phyloP scores from a whole-genome alignment of 2,888 invertebrate genomes.

The Margaritifera margaritifera region DNA sequence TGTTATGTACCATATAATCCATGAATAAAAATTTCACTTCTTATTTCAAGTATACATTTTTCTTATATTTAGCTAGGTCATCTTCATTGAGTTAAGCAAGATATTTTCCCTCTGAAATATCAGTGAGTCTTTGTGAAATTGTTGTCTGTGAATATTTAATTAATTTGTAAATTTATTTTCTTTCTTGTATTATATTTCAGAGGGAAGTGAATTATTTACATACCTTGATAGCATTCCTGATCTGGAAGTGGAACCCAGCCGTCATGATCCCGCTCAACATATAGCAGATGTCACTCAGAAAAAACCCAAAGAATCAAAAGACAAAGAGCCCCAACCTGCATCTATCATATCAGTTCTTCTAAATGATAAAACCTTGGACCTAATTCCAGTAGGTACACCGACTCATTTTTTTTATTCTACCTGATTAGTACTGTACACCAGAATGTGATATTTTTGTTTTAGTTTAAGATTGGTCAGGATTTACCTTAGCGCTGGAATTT shows the following conservation, averaged over 20 bases:
- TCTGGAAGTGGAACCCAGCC: constrained; percentile 12
- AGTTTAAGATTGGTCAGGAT: no score
- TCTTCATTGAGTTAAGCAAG: no score
- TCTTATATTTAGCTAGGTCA: no score
- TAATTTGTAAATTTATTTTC: not conserved
- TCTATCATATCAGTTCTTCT: constrained; percentile 21
- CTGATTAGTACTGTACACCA: no score
- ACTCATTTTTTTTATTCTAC: no score
- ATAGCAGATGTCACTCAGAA: not conserved
- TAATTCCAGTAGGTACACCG: constrained; percentile 45
- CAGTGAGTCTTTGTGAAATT: no score
- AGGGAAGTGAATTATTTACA: constrained; percentile 43
- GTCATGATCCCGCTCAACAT: constrained; percentile 2
- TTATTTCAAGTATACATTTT: no score
- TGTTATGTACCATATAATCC: no score
- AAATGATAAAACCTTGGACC: constrained; percentile 33
- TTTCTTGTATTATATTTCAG: constrained; percentile 15
- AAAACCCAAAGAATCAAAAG: not conserved
- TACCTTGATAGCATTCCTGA: constrained; percentile 36
- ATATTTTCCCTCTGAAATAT: no score
- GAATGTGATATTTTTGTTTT: no score
- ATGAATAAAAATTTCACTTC: no score
- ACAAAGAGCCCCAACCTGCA: constrained; percentile 8
- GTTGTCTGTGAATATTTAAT: not conserved
- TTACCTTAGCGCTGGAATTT: no score